Conservation (phyloP, 2,888 invertebrate species). For the Terebella lapidaria region DNA sequence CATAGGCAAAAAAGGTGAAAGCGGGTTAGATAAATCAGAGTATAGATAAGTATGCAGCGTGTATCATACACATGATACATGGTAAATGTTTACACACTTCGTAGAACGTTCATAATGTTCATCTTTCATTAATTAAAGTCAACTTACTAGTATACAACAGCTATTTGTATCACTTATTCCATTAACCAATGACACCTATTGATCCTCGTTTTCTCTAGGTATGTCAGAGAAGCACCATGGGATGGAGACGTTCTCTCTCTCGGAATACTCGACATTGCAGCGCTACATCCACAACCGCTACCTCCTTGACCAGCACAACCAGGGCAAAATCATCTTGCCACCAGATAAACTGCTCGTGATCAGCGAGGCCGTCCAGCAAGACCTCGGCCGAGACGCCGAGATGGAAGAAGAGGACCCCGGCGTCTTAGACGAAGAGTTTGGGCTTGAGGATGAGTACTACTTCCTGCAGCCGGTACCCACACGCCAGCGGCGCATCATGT, state of each 20-base stretch:
- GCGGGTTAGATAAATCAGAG: too few relatives aligned
- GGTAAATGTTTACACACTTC: too few relatives aligned
- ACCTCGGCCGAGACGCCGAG: not conserved
- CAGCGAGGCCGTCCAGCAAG: not conserved
- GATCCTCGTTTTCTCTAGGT: too few relatives aligned
- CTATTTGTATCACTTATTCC: too few relatives aligned
- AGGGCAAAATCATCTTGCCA: constrained; percentile 45
- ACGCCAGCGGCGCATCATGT: constrained; percentile 73
- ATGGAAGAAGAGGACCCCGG: not conserved
- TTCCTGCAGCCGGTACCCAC: constrained; percentile 78
- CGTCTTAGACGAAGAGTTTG: constrained; percentile 6
- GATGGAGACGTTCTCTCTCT: constrained; percentile 73
- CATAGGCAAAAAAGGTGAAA: too few relatives aligned
- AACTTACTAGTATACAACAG: too few relatives aligned
- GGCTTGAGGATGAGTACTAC: constrained; percentile 43
- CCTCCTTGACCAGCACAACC: constrained; percentile 67
- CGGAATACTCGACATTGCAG: constrained; percentile 85
- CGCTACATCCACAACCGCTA: constrained; percentile 78
- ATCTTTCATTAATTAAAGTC: too few relatives aligned
- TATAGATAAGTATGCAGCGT: too few relatives aligned
- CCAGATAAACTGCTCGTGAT: constrained; percentile 15
- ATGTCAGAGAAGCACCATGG: constrained; percentile 70
- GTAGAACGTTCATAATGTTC: too few relatives aligned
- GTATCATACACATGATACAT: too few relatives aligned
- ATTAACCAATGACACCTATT: too few relatives aligned